phyloP scores from a whole-genome alignment of 2,113 vertebrate species.

The Cryptomyrus ogoouensis region DNA sequence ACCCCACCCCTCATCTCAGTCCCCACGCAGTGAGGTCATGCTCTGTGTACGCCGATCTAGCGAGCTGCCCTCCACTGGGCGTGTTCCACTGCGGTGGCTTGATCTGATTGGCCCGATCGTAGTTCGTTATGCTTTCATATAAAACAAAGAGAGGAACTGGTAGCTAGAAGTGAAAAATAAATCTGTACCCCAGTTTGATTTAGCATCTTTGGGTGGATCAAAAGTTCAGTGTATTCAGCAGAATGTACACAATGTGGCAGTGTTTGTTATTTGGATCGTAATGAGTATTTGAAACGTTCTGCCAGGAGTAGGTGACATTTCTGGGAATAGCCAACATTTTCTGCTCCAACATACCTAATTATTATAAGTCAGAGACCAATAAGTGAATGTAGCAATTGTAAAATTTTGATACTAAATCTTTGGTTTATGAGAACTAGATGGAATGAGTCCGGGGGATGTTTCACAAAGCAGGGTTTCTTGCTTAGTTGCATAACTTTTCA shows the following conservation, averaged over 20 bases:
- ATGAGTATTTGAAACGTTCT: not conserved
- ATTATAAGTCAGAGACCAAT: not conserved
- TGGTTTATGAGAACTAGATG: not conserved
- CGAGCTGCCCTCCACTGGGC: not conserved
- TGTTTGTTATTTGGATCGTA: not conserved
- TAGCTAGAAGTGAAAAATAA: not conserved
- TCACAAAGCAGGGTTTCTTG: not conserved
- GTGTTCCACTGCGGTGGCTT: not conserved
- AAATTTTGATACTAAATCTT: not conserved
- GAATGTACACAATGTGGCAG: not conserved
- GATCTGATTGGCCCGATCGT: not conserved
- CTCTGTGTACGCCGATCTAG: not conserved
- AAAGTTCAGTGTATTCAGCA: not conserved
- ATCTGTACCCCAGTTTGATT: not conserved
- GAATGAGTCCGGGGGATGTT: not conserved
- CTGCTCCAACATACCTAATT: not conserved
- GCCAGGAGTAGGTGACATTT: not conserved
- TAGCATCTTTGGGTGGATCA: not conserved
- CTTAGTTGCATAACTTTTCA: not conserved
- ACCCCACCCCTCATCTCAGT: not conserved
- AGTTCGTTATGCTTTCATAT: not conserved
- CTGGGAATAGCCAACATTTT: not conserved
- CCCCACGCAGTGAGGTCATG: conserved; percentile 4
- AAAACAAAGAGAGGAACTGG: conserved; percentile 2
- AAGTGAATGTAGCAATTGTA: not conserved